Evolutionary conservation across 1,140 invertebrate genomes (phyloP), one percentile per base, ranked within the genome.

Genomic region (Drosophila tsacasi): DNA sequence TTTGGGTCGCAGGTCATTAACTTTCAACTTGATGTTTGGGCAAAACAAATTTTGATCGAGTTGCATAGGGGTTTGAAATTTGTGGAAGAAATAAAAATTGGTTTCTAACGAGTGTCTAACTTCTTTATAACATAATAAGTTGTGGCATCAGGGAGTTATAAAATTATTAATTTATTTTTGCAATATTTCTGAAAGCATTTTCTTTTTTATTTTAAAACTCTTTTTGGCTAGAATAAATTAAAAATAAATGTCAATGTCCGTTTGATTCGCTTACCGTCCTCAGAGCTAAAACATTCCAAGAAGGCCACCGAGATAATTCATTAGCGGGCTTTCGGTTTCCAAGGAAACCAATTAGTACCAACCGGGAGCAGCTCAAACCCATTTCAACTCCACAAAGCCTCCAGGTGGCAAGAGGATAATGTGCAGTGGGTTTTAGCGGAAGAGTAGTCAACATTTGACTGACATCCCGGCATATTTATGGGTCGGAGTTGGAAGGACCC

Each of bases 401-500:
- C 19, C 17, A 39, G 50, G 23, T 23, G 46, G 21, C n/a, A 37
- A 35, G 17, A 19, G 35, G 68, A 42, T 73, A 57, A 57, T 73
- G 59, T 61, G 71, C 54, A 52, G 35, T 30, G 19, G 27, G 27
- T 10, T 25, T 21, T n/a, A 15, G 66, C 10, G 23, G 25, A 35
- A 72, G 32, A 71, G 66, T 21, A 69, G 44, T 60, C 42, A 60
- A 12, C 67, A 40, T 73, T 73, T 74, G 71, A 61, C 71, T 74
- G 71, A 73, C 55, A 61, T 37, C 21, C 30, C 19, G 17, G 27
- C 6, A 50, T 42, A 60, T 73, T 72, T 72, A 73, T 73, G 37
- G 54, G 27, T 17, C 15, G 30, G 49, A 40, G 35, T 39, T 27
- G 32, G 52, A 13, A 5, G 21, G 21, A 39, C n/a, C n/a, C n/a